Percentiles rank a stretch among this genome's conserved stretches.
phyloP scores from a whole-genome alignment of 1,140 invertebrate species.

The Drosophila pseudoobscura region DNA sequence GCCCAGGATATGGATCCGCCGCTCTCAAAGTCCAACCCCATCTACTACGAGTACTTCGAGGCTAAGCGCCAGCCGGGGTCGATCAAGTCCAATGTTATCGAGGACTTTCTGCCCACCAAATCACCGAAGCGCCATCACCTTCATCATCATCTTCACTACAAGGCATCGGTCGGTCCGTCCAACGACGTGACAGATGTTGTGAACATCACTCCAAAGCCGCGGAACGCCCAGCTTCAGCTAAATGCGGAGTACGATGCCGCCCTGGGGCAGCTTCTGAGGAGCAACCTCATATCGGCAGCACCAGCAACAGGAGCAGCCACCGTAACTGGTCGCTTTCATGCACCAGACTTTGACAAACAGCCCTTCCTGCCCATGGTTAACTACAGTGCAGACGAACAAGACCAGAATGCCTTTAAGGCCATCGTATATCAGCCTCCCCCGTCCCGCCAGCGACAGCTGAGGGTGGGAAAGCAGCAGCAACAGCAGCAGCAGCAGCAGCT shows the following conservation, averaged over 20 bases:
- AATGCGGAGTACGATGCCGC: constrained; percentile 62
- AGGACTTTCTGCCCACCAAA: constrained; percentile 69
- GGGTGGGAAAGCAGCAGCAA: constrained; percentile 59
- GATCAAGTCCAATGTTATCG: constrained; percentile 65
- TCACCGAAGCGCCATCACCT: constrained; percentile 59
- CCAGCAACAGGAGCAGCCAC: constrained; percentile 43
- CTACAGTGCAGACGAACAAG: constrained; percentile 86
- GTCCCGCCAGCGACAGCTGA: constrained; percentile 45
- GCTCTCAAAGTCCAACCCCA: constrained; percentile 77
- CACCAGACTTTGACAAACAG: constrained; percentile 85
- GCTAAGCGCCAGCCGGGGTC: constrained; percentile 66
- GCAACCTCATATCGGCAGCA: constrained; percentile 49
- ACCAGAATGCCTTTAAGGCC: constrained; percentile 85
- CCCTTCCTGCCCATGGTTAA: constrained; percentile 86
- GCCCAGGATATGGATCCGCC: constrained; percentile 38
- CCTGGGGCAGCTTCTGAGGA: constrained; percentile 51
- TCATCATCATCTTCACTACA: constrained; percentile 39
- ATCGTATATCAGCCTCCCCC: constrained; percentile 72
- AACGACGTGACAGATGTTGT: constrained; percentile 65
- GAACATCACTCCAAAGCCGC: constrained; percentile 83
- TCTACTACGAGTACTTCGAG: constrained; percentile 83
- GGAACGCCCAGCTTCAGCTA: constrained; percentile 48
- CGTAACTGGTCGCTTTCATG: constrained; percentile 76
- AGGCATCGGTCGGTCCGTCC: constrained; percentile 50
- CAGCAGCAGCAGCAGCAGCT: constrained; percentile 3